Percentiles rank a stretch among this genome's conserved stretches.
These are phyloP conservation scores for Pterocles orientalis DNA, from an alignment of 2,113 vertebrate species.

Conservation along the genomic window DNA sequence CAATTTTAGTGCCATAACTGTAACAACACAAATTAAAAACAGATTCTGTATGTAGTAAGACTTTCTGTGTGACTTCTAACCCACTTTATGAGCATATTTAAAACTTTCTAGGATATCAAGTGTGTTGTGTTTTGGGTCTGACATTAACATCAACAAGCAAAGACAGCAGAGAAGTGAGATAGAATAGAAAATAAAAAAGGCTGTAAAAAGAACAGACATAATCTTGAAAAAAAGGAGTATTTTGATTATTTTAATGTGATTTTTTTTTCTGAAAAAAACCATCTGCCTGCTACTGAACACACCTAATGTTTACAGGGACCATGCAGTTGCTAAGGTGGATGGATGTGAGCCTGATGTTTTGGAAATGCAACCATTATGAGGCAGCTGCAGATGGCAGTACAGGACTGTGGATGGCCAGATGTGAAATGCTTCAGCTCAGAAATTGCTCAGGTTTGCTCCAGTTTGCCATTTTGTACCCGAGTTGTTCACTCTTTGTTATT, in stretches of 20 bases:
- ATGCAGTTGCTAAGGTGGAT: not conserved
- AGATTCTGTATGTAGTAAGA: not conserved
- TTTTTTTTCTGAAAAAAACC: not conserved
- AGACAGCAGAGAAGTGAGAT: not conserved
- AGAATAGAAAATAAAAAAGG: not conserved
- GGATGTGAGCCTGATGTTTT: accelerated
- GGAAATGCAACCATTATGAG: not conserved
- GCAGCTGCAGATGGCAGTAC: slow-evolving; percentile 46
- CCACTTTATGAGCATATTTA: not conserved
- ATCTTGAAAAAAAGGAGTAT: not conserved
- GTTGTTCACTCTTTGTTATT: not conserved
- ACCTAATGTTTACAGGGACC: not conserved
- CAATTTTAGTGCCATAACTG: not conserved
- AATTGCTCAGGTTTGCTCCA: not conserved
- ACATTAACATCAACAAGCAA: not conserved
- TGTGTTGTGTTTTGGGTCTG: not conserved
- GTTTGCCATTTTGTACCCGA: not conserved
- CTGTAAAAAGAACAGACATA: not conserved
- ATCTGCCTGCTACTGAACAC: not conserved
- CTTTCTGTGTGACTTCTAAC: not conserved
- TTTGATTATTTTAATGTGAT: not conserved
- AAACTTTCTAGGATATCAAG: not conserved
- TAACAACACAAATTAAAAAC: not conserved
- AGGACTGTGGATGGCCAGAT: not conserved
- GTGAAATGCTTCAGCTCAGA: not conserved